Base-by-base conservation (phyloP, 2,888 invertebrate species). In the Drosophila mettleri region DNA sequence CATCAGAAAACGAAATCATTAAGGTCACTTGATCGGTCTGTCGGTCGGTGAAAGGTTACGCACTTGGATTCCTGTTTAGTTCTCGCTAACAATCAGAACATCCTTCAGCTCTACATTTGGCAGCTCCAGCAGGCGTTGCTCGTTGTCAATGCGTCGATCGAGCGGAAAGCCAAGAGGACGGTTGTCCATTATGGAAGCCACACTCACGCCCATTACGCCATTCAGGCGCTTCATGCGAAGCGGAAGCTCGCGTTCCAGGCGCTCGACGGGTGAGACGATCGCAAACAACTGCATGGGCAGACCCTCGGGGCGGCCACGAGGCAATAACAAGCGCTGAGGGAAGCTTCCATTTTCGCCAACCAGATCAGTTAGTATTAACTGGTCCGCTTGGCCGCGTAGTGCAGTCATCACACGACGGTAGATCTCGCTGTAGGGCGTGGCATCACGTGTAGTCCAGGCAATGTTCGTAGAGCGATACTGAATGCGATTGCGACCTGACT, bases 321-420 rank as follows among this genome's bases (percentile, higher is more conserved):
- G 95, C 43, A 96, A 90, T 57, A 94, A 76, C 33, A 95, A 92
- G 68, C 94, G 94, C 67, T 94, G 93, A 3, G 95, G 95, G 92
- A 94, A 94, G 60, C 94, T 93, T 64, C 93, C 93, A 74, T 93
- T 86, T 64, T 90, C 82, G 9, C 89, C 89, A 38, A 74, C 64
- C 34, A 77, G 10, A 0, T 68, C 58, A 91, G 91, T 85, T 92
- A 90, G n/a, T 0, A 10, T 10, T 6, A 46, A 27, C 27, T 46
- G 58, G 86, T 88, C 61, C 63, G 52, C 89, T 74, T 92, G 89
- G 12, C 92, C 92, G 0, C 92, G 90, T 9, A 93, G 46, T 5
- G 93, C 93, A 10, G 91, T 91, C 73, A 92, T 81, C n/a, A 94
- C 90, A 41, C 93, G 93, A 49, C 93, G 91, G 80, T 92, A 93